A percentile compares a stretch with the other conserved stretches of the same genome.
Evolutionary conservation across 2,888 invertebrate species (phyloP).

Genomic region (Erebia ligea): DNA sequence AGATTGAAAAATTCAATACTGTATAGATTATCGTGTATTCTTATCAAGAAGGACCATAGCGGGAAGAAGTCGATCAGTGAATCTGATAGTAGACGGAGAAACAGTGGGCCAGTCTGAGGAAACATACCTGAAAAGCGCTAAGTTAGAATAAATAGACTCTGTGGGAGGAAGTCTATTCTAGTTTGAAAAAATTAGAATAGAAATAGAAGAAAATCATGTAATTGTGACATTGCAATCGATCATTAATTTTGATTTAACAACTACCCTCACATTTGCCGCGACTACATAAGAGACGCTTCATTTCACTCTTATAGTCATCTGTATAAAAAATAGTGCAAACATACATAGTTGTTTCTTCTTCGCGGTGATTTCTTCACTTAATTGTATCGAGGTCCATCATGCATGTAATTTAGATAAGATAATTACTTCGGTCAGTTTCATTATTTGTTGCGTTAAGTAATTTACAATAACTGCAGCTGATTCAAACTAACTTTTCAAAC

Average conservation of each 20-base stretch:
- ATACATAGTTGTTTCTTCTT: slow-evolving; percentile 1
- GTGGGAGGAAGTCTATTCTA: too few species aligned
- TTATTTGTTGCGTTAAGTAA: background rate
- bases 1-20: background rate
- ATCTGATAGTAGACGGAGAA: background rate
- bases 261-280: too few species aligned
- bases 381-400: slow-evolving; percentile 13
- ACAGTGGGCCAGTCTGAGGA: too few species aligned
- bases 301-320: background rate
- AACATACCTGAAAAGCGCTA: too few species aligned
- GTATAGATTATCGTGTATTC: background rate
- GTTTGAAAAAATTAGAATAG: too few species aligned
- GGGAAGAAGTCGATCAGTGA: background rate
- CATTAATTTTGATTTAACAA: background rate
- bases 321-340: background rate
- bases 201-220: too few species aligned
- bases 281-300: background rate
- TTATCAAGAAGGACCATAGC: background rate
- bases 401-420: slow-evolving; percentile 20
- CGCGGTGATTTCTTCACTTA: slow-evolving; percentile 17
- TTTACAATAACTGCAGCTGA: background rate
- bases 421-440: slow-evolving; percentile 1
- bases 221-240: too few species aligned
- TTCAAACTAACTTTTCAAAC: background rate
- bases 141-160: too few species aligned